Evolutionary conservation across 2,888 invertebrate species (phyloP).

Genomic region (Phengaris alcon): DNA sequence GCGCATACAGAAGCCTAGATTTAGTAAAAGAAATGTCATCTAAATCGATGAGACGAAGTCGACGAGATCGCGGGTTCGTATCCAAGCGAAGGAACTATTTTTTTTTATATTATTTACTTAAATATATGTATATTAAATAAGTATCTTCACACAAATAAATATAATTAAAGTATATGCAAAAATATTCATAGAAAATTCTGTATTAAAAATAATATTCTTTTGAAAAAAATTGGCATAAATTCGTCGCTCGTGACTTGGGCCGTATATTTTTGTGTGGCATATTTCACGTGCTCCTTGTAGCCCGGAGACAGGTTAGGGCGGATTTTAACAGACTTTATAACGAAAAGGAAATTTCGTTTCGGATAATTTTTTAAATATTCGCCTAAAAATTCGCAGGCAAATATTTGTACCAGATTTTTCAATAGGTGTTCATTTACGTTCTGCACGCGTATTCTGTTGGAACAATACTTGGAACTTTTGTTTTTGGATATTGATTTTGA

Average conservation of each 20-base stretch:
- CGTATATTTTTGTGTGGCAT: conserved; percentile 41
- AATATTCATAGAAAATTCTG: too few species aligned
- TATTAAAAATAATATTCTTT: not conserved
- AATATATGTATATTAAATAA: too few species aligned
- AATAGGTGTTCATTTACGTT: conserved; percentile 11
- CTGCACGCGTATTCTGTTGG: not conserved
- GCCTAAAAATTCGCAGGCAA: not conserved
- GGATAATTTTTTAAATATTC: conserved; percentile 37
- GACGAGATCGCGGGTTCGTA: too few species aligned
- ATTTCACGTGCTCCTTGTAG: conserved; percentile 45
- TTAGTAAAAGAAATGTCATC: too few species aligned
- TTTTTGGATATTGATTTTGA: not conserved
- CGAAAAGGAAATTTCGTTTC: conserved; percentile 39
- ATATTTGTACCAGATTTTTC: conserved; percentile 13
- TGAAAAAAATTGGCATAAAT: conserved; percentile 4
- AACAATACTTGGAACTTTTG: conserved; percentile 4
- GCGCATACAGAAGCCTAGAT: too few species aligned
- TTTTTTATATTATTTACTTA: too few species aligned
- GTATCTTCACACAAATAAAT: too few species aligned
- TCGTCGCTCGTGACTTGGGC: conserved; percentile 33
- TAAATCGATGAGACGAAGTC: too few species aligned
- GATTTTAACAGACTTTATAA: conserved; percentile 38
- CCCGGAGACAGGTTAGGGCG: conserved; percentile 44
- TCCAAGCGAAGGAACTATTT: too few species aligned
- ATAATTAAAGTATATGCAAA: too few species aligned